Percentiles rank a stretch among this genome's conserved stretches.
These are phyloP conservation scores for Meloidogyne exigua DNA, from an alignment of 1,140 invertebrate genomes.

Conservation along the genomic window DNA sequence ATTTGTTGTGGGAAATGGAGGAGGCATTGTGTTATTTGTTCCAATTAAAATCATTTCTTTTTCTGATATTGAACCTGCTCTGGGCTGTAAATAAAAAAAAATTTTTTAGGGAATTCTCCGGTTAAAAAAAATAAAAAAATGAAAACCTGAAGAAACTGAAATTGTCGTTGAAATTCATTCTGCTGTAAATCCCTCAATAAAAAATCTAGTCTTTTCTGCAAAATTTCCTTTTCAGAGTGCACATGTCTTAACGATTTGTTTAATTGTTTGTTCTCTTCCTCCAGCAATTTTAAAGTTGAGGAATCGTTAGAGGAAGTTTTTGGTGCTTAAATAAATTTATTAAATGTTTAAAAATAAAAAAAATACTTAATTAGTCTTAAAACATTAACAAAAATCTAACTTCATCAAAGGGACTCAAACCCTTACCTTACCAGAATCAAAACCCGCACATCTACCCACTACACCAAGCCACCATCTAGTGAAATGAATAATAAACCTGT, in stretches of 20 bases:
- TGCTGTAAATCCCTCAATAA: conserved; percentile 17
- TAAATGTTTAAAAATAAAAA: too few species aligned
- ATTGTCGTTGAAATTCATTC: conserved; percentile 12
- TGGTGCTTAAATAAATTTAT: too few species aligned
- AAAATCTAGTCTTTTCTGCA: conserved; percentile 23
- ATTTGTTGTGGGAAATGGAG: not conserved
- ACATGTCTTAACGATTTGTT: not conserved
- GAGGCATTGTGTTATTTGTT: conserved; percentile 8
- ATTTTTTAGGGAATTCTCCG: not conserved
- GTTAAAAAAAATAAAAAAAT: not conserved
- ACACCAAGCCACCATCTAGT: not conserved
- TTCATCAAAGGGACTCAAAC: not conserved
- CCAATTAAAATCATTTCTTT: not conserved
- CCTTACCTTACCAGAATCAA: not conserved
- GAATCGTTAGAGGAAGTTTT: not conserved
- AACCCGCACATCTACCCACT: not conserved
- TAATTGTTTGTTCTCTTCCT: conserved; percentile 17
- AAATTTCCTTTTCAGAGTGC: conserved; percentile 15
- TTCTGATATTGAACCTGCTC: not conserved
- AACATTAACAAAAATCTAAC: not conserved
- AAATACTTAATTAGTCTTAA: too few species aligned
- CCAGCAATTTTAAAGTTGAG: not conserved
- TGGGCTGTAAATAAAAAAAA: not conserved
- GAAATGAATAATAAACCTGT: not conserved
- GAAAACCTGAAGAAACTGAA: conserved; percentile 21